Evolutionary conservation across 2,113 vertebrate species (phyloP).

Genomic region (Dicentrarchus labrax): DNA sequence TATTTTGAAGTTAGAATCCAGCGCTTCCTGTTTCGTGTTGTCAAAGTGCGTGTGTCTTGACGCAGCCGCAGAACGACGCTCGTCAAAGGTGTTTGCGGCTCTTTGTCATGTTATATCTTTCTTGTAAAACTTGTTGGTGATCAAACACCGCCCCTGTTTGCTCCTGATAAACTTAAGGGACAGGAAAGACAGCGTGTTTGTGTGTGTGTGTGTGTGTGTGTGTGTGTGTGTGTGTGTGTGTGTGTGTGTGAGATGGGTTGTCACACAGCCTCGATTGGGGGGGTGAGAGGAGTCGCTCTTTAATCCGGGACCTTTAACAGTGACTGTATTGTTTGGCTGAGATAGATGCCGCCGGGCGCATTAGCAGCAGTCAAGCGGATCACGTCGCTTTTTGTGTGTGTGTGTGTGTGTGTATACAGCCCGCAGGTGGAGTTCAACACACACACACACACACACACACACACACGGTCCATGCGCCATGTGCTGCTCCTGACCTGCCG

Average conservation of each 20-base stretch:
- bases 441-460: conserved; percentile 44
- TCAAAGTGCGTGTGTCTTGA: not conserved
- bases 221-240: too few species aligned
- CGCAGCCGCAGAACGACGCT: conserved; percentile 33
- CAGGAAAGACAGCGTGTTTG: conserved; percentile 18
- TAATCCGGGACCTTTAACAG: conserved; percentile 82
- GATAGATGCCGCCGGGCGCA: conserved; percentile 78
- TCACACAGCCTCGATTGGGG: conserved; percentile 49
- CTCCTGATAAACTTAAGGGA: conserved; percentile 39
- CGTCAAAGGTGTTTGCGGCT: conserved; percentile 38
- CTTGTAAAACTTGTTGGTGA: conserved; percentile 73
- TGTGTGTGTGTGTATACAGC: conserved; percentile 77
- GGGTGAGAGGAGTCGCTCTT: conserved; percentile 72
- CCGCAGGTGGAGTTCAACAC: conserved; percentile 78
- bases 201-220: too few species aligned
- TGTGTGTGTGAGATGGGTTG: conserved; percentile 35
- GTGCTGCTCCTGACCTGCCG: conserved; percentile 81
- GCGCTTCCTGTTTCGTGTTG: conserved; percentile 25
- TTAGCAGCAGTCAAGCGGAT: conserved; percentile 83
- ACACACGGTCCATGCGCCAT: conserved; percentile 71
- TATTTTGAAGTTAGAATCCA: not conserved
- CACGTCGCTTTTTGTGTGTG: conserved; percentile 69
- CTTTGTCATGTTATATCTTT: conserved; percentile 46
- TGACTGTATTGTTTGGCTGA: conserved; percentile 76
- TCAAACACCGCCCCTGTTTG: conserved; percentile 71